Evolutionary conservation across 30 jellyfish, hydroid and myxozoan species (phyloP).

Genomic region (Rhopilema esculentum): DNA sequence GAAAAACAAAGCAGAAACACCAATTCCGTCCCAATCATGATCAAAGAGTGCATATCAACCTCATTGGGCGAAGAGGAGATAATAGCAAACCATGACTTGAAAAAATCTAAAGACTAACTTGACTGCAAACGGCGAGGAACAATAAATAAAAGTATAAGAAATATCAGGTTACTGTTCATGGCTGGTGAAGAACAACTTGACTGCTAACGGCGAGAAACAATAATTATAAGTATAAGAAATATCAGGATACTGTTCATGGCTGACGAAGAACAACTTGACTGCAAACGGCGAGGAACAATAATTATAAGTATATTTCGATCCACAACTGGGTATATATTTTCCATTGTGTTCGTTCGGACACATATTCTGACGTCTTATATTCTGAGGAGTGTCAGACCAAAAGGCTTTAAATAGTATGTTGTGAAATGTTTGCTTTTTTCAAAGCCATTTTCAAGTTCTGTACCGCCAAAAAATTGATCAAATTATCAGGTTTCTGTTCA

Average conservation of each 20-base stretch:
- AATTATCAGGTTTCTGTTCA: too few species aligned
- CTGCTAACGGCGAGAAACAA: neutral
- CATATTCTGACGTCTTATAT: too few species aligned
- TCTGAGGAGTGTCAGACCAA: too few species aligned
- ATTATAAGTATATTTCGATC: neutral
- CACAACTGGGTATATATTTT: too few species aligned
- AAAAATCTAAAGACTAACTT: neutral
- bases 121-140: neutral
- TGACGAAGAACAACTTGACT: neutral
- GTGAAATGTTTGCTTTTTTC: too few species aligned
- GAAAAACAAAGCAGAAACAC: neutral
- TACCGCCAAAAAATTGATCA: too few species aligned
- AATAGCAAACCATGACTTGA: neutral
- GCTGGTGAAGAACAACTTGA: neutral
- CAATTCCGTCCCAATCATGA: neutral
- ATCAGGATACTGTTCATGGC: neutral
- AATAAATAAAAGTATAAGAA: neutral
- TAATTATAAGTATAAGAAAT: neutral
- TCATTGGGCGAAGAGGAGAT: neutral
- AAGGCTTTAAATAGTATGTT: too few species aligned
- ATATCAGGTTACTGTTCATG: neutral
- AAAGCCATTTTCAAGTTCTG: too few species aligned
- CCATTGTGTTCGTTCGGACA: too few species aligned
- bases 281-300: neutral
- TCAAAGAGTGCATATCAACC: neutral